These are phyloP conservation scores for Olivierus martensii DNA, from an alignment of 1,140 invertebrate genomes.

Conservation along the genomic window DNA sequence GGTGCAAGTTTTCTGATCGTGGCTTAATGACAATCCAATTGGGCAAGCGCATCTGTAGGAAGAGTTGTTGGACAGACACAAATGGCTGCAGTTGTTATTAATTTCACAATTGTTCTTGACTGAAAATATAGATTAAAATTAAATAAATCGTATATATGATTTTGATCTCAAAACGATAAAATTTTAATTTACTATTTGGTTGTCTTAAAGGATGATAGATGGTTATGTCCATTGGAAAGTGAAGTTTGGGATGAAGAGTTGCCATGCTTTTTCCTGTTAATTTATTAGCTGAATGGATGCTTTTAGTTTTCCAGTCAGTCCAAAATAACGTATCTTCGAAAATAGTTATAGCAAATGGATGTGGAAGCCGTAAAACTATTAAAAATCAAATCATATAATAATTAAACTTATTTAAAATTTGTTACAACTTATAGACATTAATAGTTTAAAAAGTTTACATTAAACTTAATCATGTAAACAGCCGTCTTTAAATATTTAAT, in stretches of 20 bases:
- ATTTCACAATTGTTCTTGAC: too few species aligned
- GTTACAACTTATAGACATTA: too few species aligned
- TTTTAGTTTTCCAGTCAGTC: slow-evolving; percentile 80
- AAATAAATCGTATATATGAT: too few species aligned
- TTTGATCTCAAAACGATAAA: too few species aligned
- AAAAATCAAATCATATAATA: too few species aligned
- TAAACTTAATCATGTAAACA: too few species aligned
- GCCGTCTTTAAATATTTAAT: too few species aligned
- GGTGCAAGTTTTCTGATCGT: slow-evolving; percentile 69
- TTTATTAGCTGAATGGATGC: slow-evolving; percentile 68
- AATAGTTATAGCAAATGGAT: slow-evolving; percentile 79
- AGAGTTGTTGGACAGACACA: slow-evolving; percentile 62
- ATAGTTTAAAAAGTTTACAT: too few species aligned
- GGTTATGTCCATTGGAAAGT: slow-evolving; percentile 75
- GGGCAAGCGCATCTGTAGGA: slow-evolving; percentile 59
- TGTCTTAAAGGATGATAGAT: slow-evolving; percentile 67
- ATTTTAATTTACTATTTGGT: slow-evolving; percentile 31
- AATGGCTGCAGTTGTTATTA: slow-evolving; percentile 35
- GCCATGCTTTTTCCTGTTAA: slow-evolving; percentile 43
- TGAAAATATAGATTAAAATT: too few species aligned
- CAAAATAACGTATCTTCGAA: slow-evolving; percentile 83
- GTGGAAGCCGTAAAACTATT: slow-evolving; percentile 51
- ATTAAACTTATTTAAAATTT: too few species aligned
- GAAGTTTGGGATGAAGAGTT: slow-evolving; percentile 47
- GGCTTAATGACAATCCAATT: slow-evolving; percentile 54